Conservation (phyloP, 2,888 invertebrate genomes). For the Macrophya alboannulata region DNA sequence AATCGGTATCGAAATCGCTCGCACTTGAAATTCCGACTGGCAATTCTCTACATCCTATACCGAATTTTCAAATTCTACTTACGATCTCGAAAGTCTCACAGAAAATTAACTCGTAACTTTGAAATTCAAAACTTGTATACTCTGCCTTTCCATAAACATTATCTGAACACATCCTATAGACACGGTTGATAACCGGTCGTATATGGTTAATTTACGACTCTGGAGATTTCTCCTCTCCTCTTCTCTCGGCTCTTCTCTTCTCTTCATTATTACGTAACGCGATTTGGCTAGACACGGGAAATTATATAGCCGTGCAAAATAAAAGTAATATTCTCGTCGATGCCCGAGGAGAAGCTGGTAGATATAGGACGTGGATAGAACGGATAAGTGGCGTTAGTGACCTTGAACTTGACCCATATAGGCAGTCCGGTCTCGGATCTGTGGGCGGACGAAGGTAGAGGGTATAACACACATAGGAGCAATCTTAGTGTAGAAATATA, state of each 20-base stretch:
- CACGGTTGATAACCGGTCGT: conserved; percentile 13
- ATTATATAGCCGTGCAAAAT: conserved; percentile 43
- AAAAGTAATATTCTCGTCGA: conserved; percentile 35
- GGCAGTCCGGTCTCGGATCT: conserved; percentile 35
- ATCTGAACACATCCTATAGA: neutral
- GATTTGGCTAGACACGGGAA: conserved; percentile 40
- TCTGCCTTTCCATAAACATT: neutral
- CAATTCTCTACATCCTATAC: too few relatives aligned
- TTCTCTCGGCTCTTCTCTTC: neutral
- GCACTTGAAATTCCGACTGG: too few relatives aligned
- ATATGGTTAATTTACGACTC: conserved; percentile 19
- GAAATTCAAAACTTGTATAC: too few relatives aligned
- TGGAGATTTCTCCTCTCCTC: neutral
- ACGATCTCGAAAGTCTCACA: too few relatives aligned
- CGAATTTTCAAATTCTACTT: too few relatives aligned
- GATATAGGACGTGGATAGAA: conserved; percentile 47
- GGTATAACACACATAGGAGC: neutral
- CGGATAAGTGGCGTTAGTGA: conserved; percentile 37
- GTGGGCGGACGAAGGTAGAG: conserved; percentile 51
- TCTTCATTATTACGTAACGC: conserved; percentile 50
- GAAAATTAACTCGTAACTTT: too few relatives aligned
- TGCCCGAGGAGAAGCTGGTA: conserved; percentile 38
- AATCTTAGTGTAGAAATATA: neutral
- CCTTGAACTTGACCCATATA: conserved; percentile 55
- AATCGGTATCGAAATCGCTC: too few relatives aligned